Evolutionary conservation across 2,888 invertebrate species (phyloP), one percentile per base, ranked within the genome.

Genomic region (Melieria omissa): DNA sequence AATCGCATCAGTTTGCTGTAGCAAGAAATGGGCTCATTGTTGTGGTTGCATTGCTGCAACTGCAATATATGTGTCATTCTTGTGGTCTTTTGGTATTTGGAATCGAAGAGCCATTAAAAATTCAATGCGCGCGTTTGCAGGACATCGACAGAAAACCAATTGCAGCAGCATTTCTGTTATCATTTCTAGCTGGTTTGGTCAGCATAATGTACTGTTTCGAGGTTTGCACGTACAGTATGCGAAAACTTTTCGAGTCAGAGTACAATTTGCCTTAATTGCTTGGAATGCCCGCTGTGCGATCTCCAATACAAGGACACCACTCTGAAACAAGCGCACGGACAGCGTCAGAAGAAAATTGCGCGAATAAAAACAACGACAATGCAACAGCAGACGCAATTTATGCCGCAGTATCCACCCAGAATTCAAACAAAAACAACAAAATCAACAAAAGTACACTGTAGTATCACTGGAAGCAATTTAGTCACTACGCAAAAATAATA

Each of bases 321-420:
- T 29, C 29, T 29, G 29, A 29, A 29, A 29, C 29, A 29, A 29
- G 29, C 29, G 29, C 29, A 29, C 29, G 29, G 29, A 16, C 16
- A 16, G 16, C 16, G 2, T 16, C 16, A 16, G 16, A 1, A 16
- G 64, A 65, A 66, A 65, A 73, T 63, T 45, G 66, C 64, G 71
- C 66, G 71, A 71, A 74, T 74, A 76, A 76, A 74, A 72, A 75
- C 71, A 69, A 74, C 72, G 72, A 74, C 70, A 75, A 66, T 70
- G 71, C 72, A 1, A 68, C 62, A 67, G 70, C 74, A 76, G 68
- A 73, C 60, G 76, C 75, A 79, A 76, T 79, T 78, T 78, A 78
- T 78, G 75, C 74, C 71, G 68, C 54, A 64, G 75, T 74, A 75
- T 73, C 76, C 79, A 77, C 78, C 79, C 79, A 79, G 72, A 75